These are phyloP conservation scores for Scleropages formosus DNA, from an alignment of 2,797 vertebrate genomes.

Conservation along the genomic window DNA sequence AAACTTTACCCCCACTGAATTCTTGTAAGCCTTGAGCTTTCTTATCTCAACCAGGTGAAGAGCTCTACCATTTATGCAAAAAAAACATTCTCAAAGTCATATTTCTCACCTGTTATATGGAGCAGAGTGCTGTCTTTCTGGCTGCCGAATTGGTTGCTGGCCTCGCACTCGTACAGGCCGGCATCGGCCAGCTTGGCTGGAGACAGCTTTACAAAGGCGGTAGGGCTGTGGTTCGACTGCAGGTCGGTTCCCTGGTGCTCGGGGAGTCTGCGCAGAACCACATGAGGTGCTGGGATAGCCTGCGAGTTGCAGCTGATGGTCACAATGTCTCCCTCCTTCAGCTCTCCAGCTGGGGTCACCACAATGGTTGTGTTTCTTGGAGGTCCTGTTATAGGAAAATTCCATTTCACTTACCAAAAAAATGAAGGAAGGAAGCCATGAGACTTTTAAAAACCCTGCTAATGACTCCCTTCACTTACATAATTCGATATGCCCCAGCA, in stretches of 20 bases:
- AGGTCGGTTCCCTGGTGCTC: conserved; percentile 44
- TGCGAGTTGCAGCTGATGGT: conserved; percentile 69
- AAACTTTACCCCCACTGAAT: not conserved
- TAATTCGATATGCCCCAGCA: too few relatives aligned
- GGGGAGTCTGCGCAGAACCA: conserved; percentile 65
- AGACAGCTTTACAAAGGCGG: conserved; percentile 62
- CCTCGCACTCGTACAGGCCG: conserved; percentile 44
- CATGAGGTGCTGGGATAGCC: conserved; percentile 62
- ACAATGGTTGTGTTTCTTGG: conserved; percentile 50
- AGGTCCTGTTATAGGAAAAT: too few relatives aligned
- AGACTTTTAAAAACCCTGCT: too few relatives aligned
- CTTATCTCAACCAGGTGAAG: not conserved
- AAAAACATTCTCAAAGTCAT: not conserved
- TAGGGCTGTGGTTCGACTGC: conserved; percentile 47
- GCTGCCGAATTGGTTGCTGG: conserved; percentile 33
- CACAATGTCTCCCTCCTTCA: conserved; percentile 73
- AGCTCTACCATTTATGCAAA: not conserved
- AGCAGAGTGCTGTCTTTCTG: not conserved
- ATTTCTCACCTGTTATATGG: not conserved
- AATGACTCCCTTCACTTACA: too few relatives aligned
- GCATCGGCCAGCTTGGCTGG: conserved; percentile 60
- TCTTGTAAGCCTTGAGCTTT: not conserved
- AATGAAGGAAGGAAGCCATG: too few relatives aligned
- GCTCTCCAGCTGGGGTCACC: conserved; percentile 57
- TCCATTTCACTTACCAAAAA: too few relatives aligned